Evolutionary conservation across 2,113 vertebrate species (phyloP).

Genomic region (Cyphomyrus plagiostoma): DNA sequence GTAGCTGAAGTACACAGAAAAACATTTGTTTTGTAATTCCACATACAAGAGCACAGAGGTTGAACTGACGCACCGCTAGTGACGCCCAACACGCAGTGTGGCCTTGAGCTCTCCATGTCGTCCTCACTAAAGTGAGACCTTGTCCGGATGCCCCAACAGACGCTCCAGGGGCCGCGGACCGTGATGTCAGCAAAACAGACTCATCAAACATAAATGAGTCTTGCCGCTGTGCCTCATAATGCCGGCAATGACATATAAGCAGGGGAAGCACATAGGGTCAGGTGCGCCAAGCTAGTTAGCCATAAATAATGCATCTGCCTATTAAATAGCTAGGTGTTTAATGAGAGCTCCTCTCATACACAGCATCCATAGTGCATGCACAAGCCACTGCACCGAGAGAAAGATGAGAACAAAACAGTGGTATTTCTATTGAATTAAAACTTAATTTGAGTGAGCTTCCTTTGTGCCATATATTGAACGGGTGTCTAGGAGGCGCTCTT

Average conservation of each 20-base stretch:
- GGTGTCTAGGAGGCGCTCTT: neutral
- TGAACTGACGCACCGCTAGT: neutral
- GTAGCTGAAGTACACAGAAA: neutral
- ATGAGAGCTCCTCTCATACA: constrained; percentile 29
- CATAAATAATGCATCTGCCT: constrained; percentile 45
- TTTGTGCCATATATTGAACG: neutral
- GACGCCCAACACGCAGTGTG: neutral
- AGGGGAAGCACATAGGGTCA: constrained; percentile 16
- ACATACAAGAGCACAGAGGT: neutral
- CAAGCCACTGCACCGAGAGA: constrained; percentile 7
- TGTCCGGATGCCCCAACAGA: neutral
- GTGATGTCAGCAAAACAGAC: neutral
- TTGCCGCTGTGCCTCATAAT: constrained; percentile 13
- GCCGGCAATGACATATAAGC: constrained; percentile 32
- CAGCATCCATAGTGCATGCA: constrained; percentile 38
- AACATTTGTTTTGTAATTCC: neutral
- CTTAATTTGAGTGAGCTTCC: neutral
- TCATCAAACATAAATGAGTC: constrained; percentile 22
- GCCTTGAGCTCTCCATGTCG: neutral
- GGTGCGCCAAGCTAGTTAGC: constrained; percentile 22
- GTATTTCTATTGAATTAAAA: constrained; percentile 15
- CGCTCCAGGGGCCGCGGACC: neutral
- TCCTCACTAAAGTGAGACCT: neutral
- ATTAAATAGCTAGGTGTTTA: constrained; percentile 40
- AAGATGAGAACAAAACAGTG: constrained; percentile 15